Base-by-base conservation (phyloP, 2,113 vertebrate species). In the Sylvilagus bachmani region DNA sequence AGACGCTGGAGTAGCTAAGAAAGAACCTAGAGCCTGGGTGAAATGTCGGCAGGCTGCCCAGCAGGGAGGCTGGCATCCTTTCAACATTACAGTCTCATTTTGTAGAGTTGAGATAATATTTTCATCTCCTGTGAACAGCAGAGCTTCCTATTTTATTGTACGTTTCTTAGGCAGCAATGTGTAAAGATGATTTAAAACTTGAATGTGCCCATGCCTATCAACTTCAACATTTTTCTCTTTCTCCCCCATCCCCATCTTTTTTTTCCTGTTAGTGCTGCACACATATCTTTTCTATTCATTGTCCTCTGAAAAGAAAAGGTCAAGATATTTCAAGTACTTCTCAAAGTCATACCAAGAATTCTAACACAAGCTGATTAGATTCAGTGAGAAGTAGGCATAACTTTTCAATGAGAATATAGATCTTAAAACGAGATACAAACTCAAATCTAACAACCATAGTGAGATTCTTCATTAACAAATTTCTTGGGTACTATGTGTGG, bases 11-110 rank as follows among this genome's bases (percentile, higher is more conserved):
- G 19, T 74, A 88, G 90, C 83, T 88, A 38, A 96, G 92, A 91
- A 93, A 93, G 73, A 93, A 94, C 71, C 95, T 67, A 1, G 58
- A 78, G 75, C 71, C 55, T 51, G 79, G 90, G 84, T 90, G 88
- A 96, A 93, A 94, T 53, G 80, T 84, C 49, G 44, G 96, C 93
- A 96, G 90, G 83, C 61, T 96, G 84, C 85, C 95, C 93, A 93
- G 94, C 67, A 75, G 67, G 74, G 33, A 88, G 33, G 69, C 55
- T 92, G 93, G 80, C 92, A 96, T 38, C 24, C 4, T 92, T 93
- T 96, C 90, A 96, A 87, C 80, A 89, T 49, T 64, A 36, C 80
- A 93, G 90, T 8, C 53, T 93, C 92, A 71, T 90, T 96, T 90
- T 67, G 13, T 53, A 91, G 55, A 74, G 44, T 61, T 81, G 58